Conservation (phyloP, 1,140 invertebrate genomes). For the Drosophila pachea region DNA sequence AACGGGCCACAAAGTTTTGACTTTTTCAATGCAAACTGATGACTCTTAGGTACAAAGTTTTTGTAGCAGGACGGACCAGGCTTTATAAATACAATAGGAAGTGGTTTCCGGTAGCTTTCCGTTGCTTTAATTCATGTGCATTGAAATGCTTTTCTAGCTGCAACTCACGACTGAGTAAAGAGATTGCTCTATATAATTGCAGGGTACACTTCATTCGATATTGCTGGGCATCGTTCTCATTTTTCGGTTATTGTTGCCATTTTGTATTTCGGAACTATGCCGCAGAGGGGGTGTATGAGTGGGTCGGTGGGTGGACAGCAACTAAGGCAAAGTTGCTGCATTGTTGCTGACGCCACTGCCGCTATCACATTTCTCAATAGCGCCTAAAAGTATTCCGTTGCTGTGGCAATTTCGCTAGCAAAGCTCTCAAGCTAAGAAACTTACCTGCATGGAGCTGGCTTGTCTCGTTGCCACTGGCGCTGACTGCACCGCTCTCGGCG, state of each 20-base stretch:
- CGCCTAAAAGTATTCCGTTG: constrained; percentile 64
- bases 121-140: background rate
- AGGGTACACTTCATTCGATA: constrained; percentile 6
- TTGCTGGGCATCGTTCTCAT: background rate
- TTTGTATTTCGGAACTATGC: constrained; percentile 53
- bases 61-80: background rate
- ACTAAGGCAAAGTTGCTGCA: constrained; percentile 35
- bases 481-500: constrained; percentile 20
- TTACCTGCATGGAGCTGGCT: constrained; percentile 54
- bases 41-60: constrained; percentile 30
- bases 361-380: constrained; percentile 42
- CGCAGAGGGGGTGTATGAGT: background rate
- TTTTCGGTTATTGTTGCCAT: constrained; percentile 45
- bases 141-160: too few species aligned
- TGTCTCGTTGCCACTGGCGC: constrained; percentile 10
- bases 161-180: background rate
- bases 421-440: constrained; percentile 47
- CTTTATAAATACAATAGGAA: constrained; percentile 1
- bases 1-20: constrained; percentile 20
- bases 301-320: background rate
- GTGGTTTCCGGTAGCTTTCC: background rate
- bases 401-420: constrained; percentile 11
- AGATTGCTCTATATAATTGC: background rate
- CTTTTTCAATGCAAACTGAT: constrained; percentile 32
- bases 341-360: constrained; percentile 14